Conservation (phyloP, 2,888 invertebrate species). For the Actias luna region DNA sequence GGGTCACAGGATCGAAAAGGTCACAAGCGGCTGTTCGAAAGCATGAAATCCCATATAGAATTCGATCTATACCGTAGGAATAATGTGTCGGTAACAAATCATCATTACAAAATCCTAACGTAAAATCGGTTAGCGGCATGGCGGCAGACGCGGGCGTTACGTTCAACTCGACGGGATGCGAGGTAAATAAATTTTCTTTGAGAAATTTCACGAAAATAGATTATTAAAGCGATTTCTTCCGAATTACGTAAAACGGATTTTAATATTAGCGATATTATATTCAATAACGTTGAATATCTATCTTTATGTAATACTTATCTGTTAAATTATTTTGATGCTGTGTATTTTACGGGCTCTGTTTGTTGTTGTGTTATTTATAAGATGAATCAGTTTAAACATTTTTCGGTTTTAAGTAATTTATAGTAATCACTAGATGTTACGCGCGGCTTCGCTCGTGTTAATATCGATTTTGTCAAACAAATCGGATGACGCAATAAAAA, state of each 20-base stretch:
- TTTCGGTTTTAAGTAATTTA: too few relatives aligned
- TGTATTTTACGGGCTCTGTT: background rate
- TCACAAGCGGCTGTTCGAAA: too few relatives aligned
- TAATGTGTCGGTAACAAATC: background rate
- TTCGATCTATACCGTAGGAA: background rate
- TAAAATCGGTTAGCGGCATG: constrained; percentile 11
- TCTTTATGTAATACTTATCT: background rate
- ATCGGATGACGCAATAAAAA: too few relatives aligned
- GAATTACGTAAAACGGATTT: background rate
- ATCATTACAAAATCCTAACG: constrained; percentile 2
- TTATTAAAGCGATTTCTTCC: background rate
- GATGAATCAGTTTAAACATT: too few relatives aligned
- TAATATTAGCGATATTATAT: background rate
- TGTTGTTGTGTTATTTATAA: too few relatives aligned
- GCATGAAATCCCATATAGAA: background rate
- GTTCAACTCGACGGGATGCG: background rate
- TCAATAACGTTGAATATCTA: background rate
- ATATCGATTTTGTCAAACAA: too few relatives aligned
- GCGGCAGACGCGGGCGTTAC: background rate
- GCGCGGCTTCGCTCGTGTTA: too few relatives aligned
- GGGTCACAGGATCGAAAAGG: too few relatives aligned
- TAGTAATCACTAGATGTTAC: too few relatives aligned
- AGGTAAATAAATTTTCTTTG: background rate
- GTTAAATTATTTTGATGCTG: background rate
- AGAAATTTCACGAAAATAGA: background rate